Base-by-base conservation (phyloP, 2,797 vertebrate species). In the Danio aesculapii region DNA sequence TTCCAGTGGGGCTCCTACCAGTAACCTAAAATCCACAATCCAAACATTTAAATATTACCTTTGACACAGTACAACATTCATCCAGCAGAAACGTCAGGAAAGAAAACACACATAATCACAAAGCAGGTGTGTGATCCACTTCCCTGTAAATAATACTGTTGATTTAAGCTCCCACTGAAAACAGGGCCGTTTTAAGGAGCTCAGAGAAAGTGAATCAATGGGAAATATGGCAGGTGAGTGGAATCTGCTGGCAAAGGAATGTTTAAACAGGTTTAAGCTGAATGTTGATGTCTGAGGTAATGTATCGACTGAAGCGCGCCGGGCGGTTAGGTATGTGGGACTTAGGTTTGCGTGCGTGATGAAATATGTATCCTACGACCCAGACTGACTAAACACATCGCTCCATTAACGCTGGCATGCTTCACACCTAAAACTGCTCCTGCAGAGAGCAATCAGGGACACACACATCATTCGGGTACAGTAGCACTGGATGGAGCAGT, bases 1-100 rank as follows among this genome's bases (percentile, higher is more conserved):
- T 91, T 99, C 98, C 74, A 97, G 95, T 0, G 98, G 98, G 19
- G 98, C 98, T 0, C 98, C 98, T 69, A 99, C 97, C 79, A 99
- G 94, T 90, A 99, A 91, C 98, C 98, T 99, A 90, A 0, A 75
- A 86, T 67, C 10, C 46, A 49, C 57, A 81, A 73, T 64, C 61
- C 17, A 49, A 84, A 41, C 43, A 16, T 43, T 64, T 75, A 71
- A 57, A 49, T 58, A 14, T 62, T 58, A 50, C 13, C 19, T 70
- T n/a, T 69, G 64, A 81, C 79, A 74, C 13, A 19, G 52, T 17
- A 44, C 10, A 46, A 52, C 44, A 76, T 57, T 46, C 41, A 55
- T 50, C 43, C 8, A 50, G 47, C 17, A 52, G 12, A 59, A 72
- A 57, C 2, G 5, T 61, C 39, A 57, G 39, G 30, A 30, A 49